A percentile compares a stretch with the other conserved stretches of the same genome.
These are phyloP conservation scores for Ooceraea biroi DNA, from an alignment of 1,140 invertebrate genomes.

Conservation along the genomic window DNA sequence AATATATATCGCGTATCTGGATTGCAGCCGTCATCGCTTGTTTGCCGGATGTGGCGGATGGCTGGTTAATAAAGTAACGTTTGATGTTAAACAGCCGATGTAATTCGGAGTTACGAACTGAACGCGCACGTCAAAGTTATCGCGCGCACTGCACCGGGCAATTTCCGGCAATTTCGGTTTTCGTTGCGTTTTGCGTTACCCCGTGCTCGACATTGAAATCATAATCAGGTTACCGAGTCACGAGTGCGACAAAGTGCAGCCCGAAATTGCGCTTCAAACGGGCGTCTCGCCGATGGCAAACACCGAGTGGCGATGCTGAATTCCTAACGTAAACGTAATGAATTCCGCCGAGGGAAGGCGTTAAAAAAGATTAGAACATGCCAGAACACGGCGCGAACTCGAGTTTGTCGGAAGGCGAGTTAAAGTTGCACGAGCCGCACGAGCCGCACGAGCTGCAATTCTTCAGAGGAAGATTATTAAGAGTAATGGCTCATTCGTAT, in stretches of 20 bases:
- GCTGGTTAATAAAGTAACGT: slow-evolving; percentile 24
- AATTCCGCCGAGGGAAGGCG: slow-evolving; percentile 12
- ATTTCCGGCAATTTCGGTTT: slow-evolving; percentile 29
- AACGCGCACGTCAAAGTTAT: slow-evolving; percentile 9
- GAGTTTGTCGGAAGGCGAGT: slow-evolving; percentile 32
- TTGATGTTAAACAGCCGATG: slow-evolving; percentile 42
- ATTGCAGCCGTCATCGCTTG: background rate
- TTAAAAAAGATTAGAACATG: slow-evolving; percentile 56
- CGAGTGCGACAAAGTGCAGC: slow-evolving; percentile 7
- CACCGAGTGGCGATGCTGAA: slow-evolving; percentile 12
- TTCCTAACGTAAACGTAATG: slow-evolving; percentile 40
- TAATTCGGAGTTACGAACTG: slow-evolving; percentile 15
- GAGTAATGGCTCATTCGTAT: slow-evolving; percentile 48
- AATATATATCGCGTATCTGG: background rate
- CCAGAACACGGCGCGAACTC: slow-evolving; percentile 27
- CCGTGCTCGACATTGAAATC: slow-evolving; percentile 14
- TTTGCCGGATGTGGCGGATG: background rate
- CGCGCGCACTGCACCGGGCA: background rate
- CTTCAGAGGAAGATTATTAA: slow-evolving; percentile 54
- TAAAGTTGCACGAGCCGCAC: slow-evolving; percentile 47
- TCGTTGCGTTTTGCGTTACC: slow-evolving; percentile 4
- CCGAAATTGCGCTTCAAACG: background rate
- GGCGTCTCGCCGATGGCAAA: slow-evolving; percentile 6
- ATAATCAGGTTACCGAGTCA: slow-evolving; percentile 35
- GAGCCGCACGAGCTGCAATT: slow-evolving; percentile 47